Base-by-base conservation (phyloP, 2,797 vertebrate genomes). In the Characodon lateralis region DNA sequence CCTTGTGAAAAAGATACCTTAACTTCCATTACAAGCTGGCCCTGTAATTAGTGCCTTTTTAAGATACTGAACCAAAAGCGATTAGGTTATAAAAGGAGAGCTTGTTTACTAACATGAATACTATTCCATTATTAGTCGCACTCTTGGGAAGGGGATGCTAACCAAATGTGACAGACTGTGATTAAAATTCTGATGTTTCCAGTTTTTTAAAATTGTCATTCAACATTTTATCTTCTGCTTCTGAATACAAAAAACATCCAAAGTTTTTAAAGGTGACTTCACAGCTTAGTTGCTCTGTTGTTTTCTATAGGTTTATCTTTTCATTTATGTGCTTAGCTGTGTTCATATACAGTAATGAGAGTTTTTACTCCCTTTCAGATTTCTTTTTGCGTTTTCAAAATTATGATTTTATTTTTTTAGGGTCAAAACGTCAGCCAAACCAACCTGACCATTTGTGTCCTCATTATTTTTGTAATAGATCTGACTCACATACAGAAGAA, bases 41-140 rank as follows among this genome's bases (percentile, higher is more conserved):
- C 93, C 90, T 91, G 91, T 94, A 96, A 96, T 96, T 96, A 95
- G 96, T 96, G 93, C 95, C 94, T 94, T 94, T 95, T 95, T 92
- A 95, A 95, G 93, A 91, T 93, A 93, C 93, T 94, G 93, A 95
- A 93, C 93, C 89, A 90, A 94, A 96, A 94, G 93, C 94, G 95
- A 95, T 95, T 94, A 95, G 89, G 92, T 94, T 94, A 94, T 94
- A 94, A 94, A 94, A 92, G 89, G 88, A 91, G 89, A 89, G 84
- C 93, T 95, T 95, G 94, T 95, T 95, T 92, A 48, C 83, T 76
- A 93, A 92, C 88, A 92, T 89, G 89, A 94, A 92, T 91, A 91
- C 89, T 83, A 91, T 91, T 92, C 87, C 89, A 89, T 94, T 94
- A 95, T 94, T 92, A 93, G 87, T 90, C 63, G 85, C 92, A 92